Percentiles rank a stretch among this genome's conserved stretches.
Conservation (phyloP, 2,113 vertebrate genomes). For the Trachemys scripta region DNA sequence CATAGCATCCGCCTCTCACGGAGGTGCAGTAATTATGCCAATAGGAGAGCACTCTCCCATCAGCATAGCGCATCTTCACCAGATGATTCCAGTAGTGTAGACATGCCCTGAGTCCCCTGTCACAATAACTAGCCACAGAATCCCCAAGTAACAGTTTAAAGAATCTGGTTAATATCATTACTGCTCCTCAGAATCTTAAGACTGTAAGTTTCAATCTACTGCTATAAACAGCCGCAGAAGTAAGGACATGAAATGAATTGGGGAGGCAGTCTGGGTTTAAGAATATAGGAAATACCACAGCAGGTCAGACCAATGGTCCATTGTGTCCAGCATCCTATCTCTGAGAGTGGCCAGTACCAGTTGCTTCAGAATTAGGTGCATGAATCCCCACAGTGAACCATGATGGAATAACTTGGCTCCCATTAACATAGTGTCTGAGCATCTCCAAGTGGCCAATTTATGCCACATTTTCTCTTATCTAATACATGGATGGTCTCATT, state of each 20-base stretch:
- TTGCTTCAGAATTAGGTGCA: accelerated
- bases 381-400: accelerated
- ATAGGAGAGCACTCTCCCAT: no score
- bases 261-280: background rate
- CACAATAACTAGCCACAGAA: background rate
- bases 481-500: background rate
- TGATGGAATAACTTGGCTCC: accelerated
- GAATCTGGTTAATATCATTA: background rate
- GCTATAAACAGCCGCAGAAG: accelerated
- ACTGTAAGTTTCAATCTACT: background rate
- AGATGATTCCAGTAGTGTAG: no score
- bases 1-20: no score
- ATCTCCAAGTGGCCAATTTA: background rate
- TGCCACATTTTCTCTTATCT: background rate
- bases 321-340: background rate
- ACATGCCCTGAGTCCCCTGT: no score
- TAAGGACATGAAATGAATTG: background rate
- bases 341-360: accelerated
- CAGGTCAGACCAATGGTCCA: accelerated
- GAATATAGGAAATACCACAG: accelerated
- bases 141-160: background rate
- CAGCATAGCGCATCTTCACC: no score
- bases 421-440: background rate
- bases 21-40: no score
- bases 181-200: background rate